Evolutionary conservation across 2,113 vertebrate species (phyloP).

Genomic region (Edolisoma coerulescens): DNA sequence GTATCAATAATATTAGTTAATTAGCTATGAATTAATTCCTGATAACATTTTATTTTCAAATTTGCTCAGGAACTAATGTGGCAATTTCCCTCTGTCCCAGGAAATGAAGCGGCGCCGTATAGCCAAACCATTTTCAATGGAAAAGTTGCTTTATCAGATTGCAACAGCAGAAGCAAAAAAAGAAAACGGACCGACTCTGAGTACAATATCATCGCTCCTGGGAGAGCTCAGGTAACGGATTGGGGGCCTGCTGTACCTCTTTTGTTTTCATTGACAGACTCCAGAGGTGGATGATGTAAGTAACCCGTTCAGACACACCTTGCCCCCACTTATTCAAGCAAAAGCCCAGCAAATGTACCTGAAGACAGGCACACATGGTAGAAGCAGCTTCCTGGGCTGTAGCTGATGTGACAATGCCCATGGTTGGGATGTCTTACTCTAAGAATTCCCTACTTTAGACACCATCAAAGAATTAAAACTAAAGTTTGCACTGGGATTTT

Average conservation of each 20-base stretch:
- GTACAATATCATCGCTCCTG: constrained; percentile 92
- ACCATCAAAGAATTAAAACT: background rate
- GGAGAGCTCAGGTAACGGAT: constrained; percentile 91
- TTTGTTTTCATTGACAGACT: constrained; percentile 26
- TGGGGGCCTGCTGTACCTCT: background rate
- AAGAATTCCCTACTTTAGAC: background rate
- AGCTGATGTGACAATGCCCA: background rate
- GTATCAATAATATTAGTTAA: background rate
- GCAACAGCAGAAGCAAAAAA: constrained; percentile 95
- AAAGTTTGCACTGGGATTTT: background rate
- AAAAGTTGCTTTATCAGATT: constrained; percentile 98
- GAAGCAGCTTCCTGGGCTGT: background rate
- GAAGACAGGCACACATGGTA: background rate
- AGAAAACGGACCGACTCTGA: constrained; percentile 92
- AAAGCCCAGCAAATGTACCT: background rate
- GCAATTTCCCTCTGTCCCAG: constrained; percentile 62
- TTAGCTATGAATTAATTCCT: background rate
- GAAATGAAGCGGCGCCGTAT: constrained; percentile 95
- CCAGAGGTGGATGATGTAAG: background rate
- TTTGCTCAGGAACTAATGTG: background rate
- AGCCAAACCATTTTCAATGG: constrained; percentile 98
- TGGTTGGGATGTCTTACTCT: background rate
- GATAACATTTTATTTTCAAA: background rate
- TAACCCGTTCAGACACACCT: background rate
- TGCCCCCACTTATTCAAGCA: background rate